Conservation (phyloP, 2,888 invertebrate species). For the Ochropleura plecta region DNA sequence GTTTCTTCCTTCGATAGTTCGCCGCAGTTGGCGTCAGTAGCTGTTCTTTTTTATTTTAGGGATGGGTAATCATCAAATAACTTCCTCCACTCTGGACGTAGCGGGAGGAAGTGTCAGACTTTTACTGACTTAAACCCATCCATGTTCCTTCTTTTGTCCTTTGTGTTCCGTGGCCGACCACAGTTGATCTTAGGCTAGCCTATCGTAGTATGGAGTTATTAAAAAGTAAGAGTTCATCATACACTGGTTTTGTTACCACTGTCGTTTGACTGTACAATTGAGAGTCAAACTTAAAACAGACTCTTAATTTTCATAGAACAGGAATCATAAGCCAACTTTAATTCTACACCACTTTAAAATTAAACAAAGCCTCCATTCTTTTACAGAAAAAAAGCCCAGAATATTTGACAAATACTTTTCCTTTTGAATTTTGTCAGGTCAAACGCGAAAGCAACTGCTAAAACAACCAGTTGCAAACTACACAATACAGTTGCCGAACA, state of each 20-base stretch:
- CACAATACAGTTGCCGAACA: conserved; percentile 70
- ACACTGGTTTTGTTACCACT: neutral
- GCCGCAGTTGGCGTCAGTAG: neutral
- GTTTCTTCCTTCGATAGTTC: neutral
- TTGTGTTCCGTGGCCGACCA: too few relatives aligned
- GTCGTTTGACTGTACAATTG: neutral
- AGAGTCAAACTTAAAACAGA: neutral
- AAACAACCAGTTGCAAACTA: conserved; percentile 53
- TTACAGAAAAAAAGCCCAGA: neutral
- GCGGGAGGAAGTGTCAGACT: too few relatives aligned
- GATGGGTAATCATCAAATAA: too few relatives aligned
- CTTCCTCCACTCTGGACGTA: too few relatives aligned
- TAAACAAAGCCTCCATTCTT: neutral
- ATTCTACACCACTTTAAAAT: neutral
- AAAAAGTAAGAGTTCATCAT: neutral
- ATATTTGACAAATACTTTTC: conserved; percentile 34
- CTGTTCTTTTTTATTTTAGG: neutral
- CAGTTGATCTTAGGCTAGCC: neutral
- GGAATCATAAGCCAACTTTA: neutral
- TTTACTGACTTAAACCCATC: too few relatives aligned
- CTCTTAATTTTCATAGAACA: neutral
- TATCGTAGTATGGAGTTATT: neutral
- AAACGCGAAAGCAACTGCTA: conserved; percentile 13
- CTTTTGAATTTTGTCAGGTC: conserved; percentile 23
- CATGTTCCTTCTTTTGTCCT: too few relatives aligned